phyloP scores from a whole-genome alignment of 1,140 invertebrate genomes.

The Holcopasites calliopsidis region DNA sequence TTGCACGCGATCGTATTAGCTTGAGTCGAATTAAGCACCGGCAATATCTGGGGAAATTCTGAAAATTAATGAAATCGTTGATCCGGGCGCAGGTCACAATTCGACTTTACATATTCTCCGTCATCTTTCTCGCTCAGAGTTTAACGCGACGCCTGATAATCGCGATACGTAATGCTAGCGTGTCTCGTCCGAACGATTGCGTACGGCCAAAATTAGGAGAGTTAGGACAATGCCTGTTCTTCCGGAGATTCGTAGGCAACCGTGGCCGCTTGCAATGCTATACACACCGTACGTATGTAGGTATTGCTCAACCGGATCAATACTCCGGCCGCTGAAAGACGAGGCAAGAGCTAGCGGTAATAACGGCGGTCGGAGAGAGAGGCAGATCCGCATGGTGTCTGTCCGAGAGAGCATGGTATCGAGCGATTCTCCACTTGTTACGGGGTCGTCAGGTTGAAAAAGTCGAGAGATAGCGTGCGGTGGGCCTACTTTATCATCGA shows the following conservation, averaged over 20 bases:
- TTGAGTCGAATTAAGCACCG: background rate
- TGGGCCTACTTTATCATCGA: background rate
- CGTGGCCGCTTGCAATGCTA: constrained; percentile 10
- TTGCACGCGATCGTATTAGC: background rate
- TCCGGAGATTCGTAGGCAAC: constrained; percentile 2
- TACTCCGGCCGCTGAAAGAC: constrained; percentile 24
- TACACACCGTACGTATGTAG: constrained; percentile 18
- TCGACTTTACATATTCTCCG: too few relatives aligned
- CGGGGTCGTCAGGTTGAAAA: constrained; percentile 28
- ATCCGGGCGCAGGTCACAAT: background rate
- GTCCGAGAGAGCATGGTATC: constrained; percentile 34
- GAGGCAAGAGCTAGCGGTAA: constrained; percentile 5
- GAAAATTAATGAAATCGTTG: background rate
- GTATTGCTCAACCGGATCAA: constrained; percentile 30
- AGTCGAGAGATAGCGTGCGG: background rate
- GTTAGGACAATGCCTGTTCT: background rate
- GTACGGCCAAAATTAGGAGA: background rate
- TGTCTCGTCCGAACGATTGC: too few relatives aligned
- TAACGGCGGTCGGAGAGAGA: background rate
- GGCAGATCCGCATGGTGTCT: constrained; percentile 47
- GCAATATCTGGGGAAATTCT: background rate
- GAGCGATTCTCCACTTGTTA: constrained; percentile 44
- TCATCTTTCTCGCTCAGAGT: too few relatives aligned
- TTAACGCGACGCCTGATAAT: too few relatives aligned
- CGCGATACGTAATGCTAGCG: too few relatives aligned